phyloP scores from a whole-genome alignment of 2,113 vertebrate genomes.

The Plecotus auritus region DNA sequence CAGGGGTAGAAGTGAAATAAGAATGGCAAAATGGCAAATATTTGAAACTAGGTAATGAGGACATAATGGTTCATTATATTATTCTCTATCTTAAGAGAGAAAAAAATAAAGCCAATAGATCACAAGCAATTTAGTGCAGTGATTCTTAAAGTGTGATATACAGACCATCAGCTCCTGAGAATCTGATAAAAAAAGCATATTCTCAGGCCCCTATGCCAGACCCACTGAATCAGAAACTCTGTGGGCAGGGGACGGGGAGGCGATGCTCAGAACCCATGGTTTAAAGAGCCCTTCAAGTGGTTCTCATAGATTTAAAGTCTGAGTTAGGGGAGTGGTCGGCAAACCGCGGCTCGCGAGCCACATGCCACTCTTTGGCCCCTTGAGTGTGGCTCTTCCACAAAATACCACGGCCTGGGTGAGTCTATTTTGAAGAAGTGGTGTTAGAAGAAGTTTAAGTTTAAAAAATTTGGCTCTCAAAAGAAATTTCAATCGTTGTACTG shows the following conservation, averaged over 20 bases:
- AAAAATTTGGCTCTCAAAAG: too few relatives aligned
- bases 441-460: too few relatives aligned
- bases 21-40: neutral
- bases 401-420: too few relatives aligned
- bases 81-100: neutral
- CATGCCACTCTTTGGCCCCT: too few relatives aligned
- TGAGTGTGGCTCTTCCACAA: too few relatives aligned
- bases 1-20: neutral
- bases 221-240: neutral
- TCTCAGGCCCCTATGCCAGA: neutral
- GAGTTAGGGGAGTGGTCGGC: neutral
- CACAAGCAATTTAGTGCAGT: neutral
- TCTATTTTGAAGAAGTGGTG: too few relatives aligned
- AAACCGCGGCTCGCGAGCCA: too few relatives aligned
- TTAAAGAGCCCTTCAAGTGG: neutral
- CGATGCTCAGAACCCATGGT: neutral
- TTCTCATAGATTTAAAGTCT: neutral
- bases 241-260: neutral
- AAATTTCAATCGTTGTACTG: too few relatives aligned
- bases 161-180: neutral
- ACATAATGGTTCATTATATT: neutral
- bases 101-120: neutral
- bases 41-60: neutral
- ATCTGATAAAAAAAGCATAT: neutral
- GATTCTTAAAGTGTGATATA: neutral